phyloP scores from a whole-genome alignment of 2,797 vertebrate genomes.

The Pangasius macronema region DNA sequence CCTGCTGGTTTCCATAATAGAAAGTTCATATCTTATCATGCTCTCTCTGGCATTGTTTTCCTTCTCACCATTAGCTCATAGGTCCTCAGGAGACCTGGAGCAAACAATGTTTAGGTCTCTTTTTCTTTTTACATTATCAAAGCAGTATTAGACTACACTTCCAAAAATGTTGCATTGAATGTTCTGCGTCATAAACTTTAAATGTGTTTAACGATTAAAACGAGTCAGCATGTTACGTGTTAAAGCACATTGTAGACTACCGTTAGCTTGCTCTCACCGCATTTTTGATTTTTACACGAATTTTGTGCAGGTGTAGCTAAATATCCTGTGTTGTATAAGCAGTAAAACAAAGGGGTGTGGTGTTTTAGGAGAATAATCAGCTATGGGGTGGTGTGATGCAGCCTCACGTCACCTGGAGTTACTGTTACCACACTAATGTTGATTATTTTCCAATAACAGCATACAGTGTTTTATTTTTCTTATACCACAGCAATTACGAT shows the following conservation, averaged over 20 bases:
- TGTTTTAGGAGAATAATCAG: not conserved
- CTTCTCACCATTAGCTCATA: not conserved
- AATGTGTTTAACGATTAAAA: not conserved
- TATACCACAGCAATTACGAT: no score
- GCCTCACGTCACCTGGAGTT: not conserved
- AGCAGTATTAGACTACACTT: not conserved
- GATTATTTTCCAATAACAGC: not conserved
- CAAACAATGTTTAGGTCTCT: not conserved
- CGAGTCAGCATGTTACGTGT: not conserved
- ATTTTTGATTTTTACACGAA: not conserved
- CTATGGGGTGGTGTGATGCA: not conserved
- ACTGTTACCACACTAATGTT: not conserved
- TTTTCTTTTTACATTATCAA: not conserved
- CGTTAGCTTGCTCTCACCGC: not conserved
- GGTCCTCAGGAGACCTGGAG: not conserved
- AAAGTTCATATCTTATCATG: slow-evolving; percentile 36
- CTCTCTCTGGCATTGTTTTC: slow-evolving; percentile 5
- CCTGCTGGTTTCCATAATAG: slow-evolving; percentile 12
- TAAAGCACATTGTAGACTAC: not conserved
- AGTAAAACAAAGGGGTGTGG: not conserved
- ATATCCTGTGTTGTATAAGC: not conserved
- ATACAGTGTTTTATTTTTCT: not conserved
- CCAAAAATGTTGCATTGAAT: no score
- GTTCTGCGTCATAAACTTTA: not conserved
- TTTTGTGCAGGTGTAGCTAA: not conserved